Evolutionary conservation across 2,113 vertebrate genomes (phyloP).

Genomic region (Halichoeres trimaculatus): DNA sequence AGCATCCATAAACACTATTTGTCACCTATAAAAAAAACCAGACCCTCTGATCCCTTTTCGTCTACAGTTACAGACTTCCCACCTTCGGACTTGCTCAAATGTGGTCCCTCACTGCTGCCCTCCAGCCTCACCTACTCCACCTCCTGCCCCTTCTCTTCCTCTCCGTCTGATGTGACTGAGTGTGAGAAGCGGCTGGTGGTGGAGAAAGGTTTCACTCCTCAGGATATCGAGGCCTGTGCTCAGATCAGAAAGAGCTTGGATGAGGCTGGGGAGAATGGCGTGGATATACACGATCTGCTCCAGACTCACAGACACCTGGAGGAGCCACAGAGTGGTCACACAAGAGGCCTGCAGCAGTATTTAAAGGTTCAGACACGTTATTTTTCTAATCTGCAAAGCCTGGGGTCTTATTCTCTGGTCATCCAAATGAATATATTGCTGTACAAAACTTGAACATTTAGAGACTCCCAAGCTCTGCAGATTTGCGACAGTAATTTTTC

Average conservation of each 20-base stretch:
- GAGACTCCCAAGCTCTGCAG: too few relatives aligned
- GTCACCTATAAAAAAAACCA: background rate
- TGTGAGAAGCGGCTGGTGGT: slow-evolving; percentile 56
- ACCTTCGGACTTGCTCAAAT: slow-evolving; percentile 75
- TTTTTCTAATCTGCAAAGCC: too few relatives aligned
- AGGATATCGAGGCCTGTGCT: slow-evolving; percentile 77
- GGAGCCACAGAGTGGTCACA: slow-evolving; percentile 60
- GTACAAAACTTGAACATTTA: too few relatives aligned
- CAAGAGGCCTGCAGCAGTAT: slow-evolving; percentile 73
- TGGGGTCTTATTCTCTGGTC: too few relatives aligned
- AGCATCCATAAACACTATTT: background rate
- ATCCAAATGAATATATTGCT: too few relatives aligned
- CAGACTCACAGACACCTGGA: slow-evolving; percentile 75
- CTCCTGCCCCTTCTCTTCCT: slow-evolving; percentile 77
- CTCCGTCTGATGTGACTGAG: slow-evolving; percentile 61
- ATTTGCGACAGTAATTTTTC: background rate
- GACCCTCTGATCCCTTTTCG: background rate
- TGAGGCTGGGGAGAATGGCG: slow-evolving; percentile 81
- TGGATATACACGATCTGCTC: slow-evolving; percentile 79
- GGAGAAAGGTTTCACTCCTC: slow-evolving; percentile 72
- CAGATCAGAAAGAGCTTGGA: slow-evolving; percentile 82
- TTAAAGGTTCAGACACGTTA: slow-evolving; percentile 58
- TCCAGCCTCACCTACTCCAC: slow-evolving; percentile 81
- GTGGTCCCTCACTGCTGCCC: slow-evolving; percentile 82
- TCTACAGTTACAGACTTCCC: slow-evolving; percentile 67